Evolutionary conservation across 1,140 invertebrate species (phyloP), one percentile per base, ranked within the genome.

Genomic region (Dreissena rostriformis): DNA sequence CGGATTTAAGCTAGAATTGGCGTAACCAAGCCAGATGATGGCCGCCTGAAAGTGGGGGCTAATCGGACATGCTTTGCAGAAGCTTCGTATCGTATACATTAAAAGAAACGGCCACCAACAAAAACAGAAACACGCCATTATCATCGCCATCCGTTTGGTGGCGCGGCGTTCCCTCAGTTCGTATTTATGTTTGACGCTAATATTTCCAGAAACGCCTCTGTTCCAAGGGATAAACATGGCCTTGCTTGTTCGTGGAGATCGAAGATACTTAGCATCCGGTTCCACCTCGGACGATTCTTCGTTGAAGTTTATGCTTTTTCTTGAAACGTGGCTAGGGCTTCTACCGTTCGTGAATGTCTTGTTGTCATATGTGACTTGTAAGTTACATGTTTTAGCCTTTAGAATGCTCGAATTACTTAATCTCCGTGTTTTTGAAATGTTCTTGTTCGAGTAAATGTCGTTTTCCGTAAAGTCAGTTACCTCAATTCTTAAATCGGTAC

Each of bases 71-170:
- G 78, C 82, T 28, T 78, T 76, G 84, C 91, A 92, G 49, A 92
- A 88, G 71, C 90, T 91, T 80, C 92, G 81, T 11, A 89, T 89
- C n/a, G 90, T 83, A 72, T 92, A 92, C 92, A 99, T 95, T 8
- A 98, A 96, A 95, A 99, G 99, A 94, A 99, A 99, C 0, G 98
- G 99, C 89, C 99, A 95, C 98, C 99, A 99, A 90, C 98, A 99
- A 51, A 98, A 96, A 90, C 99, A 99, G 93, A 99, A 99, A 88
- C 98, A 98, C 75, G 98, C 98, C 97, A 99, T 99, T 86, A 99
- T 99, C 73, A 99, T 95, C 57, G 98, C 98, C 87, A 99, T 95
- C 82, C 99, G 98, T 22, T 99, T 95, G 0, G 98, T 99, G 0
- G 99, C 99, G 73, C 99, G 95, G 91, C 99, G 98, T 94, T 99